These are phyloP conservation scores for Muscicapa adusta DNA, from an alignment of 2,113 vertebrate genomes.

Conservation along the genomic window DNA sequence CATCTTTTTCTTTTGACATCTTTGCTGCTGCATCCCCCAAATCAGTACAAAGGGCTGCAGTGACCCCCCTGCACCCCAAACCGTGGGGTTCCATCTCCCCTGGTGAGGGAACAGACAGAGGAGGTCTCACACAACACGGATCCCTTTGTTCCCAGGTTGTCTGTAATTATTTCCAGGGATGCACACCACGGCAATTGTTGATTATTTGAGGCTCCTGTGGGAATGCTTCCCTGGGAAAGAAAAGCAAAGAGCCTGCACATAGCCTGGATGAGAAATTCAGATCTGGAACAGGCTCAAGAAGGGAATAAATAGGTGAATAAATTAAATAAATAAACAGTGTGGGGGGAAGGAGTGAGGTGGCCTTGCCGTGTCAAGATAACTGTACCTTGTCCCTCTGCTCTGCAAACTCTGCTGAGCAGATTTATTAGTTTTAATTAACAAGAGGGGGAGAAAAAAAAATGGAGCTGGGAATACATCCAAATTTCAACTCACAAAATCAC, in stretches of 20 bases:
- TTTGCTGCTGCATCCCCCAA: not conserved
- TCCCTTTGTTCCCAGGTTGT: not conserved
- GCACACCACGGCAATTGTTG: slow-evolving; percentile 21
- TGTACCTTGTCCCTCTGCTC: slow-evolving; percentile 13
- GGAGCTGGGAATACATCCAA: slow-evolving; percentile 76
- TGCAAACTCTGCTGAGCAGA: slow-evolving; percentile 69
- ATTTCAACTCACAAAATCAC: slow-evolving; percentile 67
- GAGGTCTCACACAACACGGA: not conserved
- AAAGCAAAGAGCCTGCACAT: not conserved
- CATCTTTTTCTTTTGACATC: not conserved
- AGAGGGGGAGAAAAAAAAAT: not conserved
- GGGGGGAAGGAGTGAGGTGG: not conserved
- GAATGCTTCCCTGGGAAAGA: slow-evolving; percentile 16
- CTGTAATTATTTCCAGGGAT: slow-evolving; percentile 32
- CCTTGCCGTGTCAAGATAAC: slow-evolving; percentile 36
- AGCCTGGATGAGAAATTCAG: not conserved
- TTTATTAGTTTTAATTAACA: slow-evolving; percentile 80
- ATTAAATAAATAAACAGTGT: slow-evolving; percentile 41
- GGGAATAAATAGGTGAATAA: slow-evolving; percentile 29
- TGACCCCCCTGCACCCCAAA: not conserved
- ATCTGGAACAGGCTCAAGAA: slow-evolving; percentile 7
- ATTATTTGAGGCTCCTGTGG: slow-evolving; percentile 51
- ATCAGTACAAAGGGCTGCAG: not conserved
- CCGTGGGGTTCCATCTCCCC: not conserved
- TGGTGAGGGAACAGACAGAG: not conserved